Base-by-base conservation (phyloP, 2,888 invertebrate species). In the Junonia oenone region DNA sequence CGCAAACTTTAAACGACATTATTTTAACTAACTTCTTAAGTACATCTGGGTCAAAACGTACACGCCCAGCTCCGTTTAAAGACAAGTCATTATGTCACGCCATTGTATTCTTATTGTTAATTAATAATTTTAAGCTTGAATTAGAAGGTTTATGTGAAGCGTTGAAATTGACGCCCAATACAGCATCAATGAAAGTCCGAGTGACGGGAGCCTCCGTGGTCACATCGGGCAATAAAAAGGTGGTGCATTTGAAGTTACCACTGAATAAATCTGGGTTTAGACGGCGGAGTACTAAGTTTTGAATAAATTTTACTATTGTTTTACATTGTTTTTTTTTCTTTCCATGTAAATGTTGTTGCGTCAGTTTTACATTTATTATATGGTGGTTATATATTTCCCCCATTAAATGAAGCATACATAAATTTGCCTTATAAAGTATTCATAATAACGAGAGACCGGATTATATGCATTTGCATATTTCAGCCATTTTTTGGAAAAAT, bases 71-170 rank as follows among this genome's bases (percentile, higher is more conserved):
- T 0, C 80, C 76, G 0, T 81, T 72, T 11, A 83, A 80, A 61
- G 90, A 90, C 43, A 90, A 85, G 54, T 66, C 82, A 0, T 58
- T 89, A 5, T 88, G 88, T 45, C 76, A 86, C 29, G 78, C 79
- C 0, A 68, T 89, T 51, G 85, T 90, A 0, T 76, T 86, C 15
- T 59, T 84, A 15, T 62, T 89, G 14, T 53, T 89, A 0, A 66
- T 90, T 14, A 87, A 82, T 62, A 77, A 82, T 55, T 79, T 71
- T 33, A 85, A 81, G 58, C 72, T 83, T 64, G 74, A 79, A 0
- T 56, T 86, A 5, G 80, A 81, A 0, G 66, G 67, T 1, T 57
- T 90, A 0, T 77, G 80, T 56, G 72, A 76, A 11, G 67, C 71
- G 2, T 46, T 76, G 0, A 89, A 86, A 38, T 51, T 81, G 2